phyloP scores from a whole-genome alignment of 2,888 invertebrate genomes.

The Sesia apiformis region DNA sequence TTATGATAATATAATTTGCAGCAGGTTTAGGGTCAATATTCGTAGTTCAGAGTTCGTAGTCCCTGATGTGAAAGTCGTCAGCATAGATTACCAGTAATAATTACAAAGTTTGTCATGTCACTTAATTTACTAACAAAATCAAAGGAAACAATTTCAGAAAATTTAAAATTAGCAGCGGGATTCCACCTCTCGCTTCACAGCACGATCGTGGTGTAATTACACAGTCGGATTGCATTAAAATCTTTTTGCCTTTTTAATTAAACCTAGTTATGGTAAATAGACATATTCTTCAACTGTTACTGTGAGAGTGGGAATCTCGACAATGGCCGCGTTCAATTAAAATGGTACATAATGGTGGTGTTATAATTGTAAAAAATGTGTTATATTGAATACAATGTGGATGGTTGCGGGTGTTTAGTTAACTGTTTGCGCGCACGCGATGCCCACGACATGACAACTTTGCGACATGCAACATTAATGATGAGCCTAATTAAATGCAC shows the following conservation, averaged over 20 bases:
- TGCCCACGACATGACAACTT: background rate
- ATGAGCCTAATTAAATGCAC: too few relatives aligned
- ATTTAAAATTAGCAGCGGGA: too few relatives aligned
- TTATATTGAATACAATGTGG: slow-evolving; percentile 38
- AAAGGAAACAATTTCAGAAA: too few relatives aligned
- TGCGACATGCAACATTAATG: background rate
- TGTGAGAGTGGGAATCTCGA: slow-evolving; percentile 50
- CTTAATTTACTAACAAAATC: too few relatives aligned
- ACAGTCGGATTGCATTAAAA: background rate
- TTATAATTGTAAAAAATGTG: slow-evolving; percentile 31
- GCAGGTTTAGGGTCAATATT: too few relatives aligned
- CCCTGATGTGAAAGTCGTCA: too few relatives aligned
- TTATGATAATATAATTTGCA: too few relatives aligned
- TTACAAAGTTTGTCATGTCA: too few relatives aligned
- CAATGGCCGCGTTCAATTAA: slow-evolving; percentile 45
- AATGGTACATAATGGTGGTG: slow-evolving; percentile 35
- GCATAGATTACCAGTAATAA: too few relatives aligned
- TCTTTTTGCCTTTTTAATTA: background rate
- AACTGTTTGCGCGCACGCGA: slow-evolving; percentile 28
- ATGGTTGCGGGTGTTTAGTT: slow-evolving; percentile 23
- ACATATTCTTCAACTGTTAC: slow-evolving; percentile 2
- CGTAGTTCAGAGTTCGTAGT: too few relatives aligned
- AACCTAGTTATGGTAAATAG: background rate
- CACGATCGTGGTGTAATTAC: background rate
- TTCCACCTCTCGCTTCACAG: background rate